phyloP scores from a whole-genome alignment of 2,797 vertebrate genomes.

The Petrocephalus schoutedeni region DNA sequence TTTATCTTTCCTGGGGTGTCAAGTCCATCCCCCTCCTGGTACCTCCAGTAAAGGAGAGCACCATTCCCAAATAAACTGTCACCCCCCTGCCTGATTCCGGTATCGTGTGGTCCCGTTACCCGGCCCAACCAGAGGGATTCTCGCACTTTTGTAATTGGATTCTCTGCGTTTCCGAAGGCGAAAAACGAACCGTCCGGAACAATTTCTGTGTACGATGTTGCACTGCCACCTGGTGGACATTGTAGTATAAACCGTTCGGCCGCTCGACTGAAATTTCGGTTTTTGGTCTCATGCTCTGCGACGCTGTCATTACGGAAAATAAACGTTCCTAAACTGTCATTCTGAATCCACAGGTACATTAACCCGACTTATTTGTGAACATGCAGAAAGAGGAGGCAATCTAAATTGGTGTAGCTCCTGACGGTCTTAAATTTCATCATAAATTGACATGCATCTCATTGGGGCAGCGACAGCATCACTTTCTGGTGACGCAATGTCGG shows the following conservation, averaged over 20 bases:
- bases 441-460: neutral
- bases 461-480: neutral
- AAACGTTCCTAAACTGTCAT: neutral
- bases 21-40: neutral
- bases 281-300: neutral
- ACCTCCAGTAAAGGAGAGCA: neutral
- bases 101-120: neutral
- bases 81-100: neutral
- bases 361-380: neutral
- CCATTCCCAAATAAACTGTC: neutral
- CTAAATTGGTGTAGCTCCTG: neutral
- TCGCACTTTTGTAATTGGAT: conserved; percentile 1
- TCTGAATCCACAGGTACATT: neutral
- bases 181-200: neutral
- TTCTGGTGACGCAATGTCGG: neutral
- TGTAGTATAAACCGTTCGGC: neutral
- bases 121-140: neutral
- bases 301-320: neutral
- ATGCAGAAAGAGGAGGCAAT: neutral
- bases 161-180: neutral
- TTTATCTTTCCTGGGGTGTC: neutral
- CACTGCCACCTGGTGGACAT: conserved; percentile 58
- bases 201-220: conserved; percentile 26
- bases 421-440: neutral
- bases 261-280: neutral